Percentiles rank a stretch among this genome's conserved stretches.
Evolutionary conservation across 30 jellyfish, hydroid and myxozoan genomes (phyloP).

Genomic region (Phacellophora camtschatica): DNA sequence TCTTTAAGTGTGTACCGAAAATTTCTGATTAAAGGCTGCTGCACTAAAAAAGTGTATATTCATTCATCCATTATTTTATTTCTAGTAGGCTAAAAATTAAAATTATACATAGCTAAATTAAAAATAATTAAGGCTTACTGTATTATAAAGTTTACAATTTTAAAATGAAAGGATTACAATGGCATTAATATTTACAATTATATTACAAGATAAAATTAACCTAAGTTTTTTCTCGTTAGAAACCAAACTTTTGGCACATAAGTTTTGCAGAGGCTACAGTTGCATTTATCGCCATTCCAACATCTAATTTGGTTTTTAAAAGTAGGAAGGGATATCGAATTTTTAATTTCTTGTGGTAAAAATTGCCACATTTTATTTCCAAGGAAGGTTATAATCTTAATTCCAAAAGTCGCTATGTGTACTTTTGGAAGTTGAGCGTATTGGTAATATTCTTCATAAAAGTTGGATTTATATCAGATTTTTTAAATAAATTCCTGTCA

Average conservation of each 20-base stretch:
- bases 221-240: not conserved
- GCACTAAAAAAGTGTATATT: too few species aligned
- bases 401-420: not conserved
- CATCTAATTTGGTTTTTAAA: not conserved
- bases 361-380: not conserved
- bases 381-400: not conserved
- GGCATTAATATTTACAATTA: too few species aligned
- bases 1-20: not conserved
- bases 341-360: not conserved
- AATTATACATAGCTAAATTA: not conserved
- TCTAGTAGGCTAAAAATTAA: not conserved
- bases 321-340: not conserved
- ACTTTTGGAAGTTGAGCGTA: not conserved
- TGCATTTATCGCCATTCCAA: not conserved
- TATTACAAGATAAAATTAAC: not conserved
- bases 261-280: too few species aligned
- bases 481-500: not conserved
- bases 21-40: not conserved
- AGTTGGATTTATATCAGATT: not conserved
- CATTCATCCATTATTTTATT: too few species aligned
- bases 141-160: not conserved
- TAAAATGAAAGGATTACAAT: not conserved
- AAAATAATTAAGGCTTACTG: not conserved
- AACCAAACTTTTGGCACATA: not conserved
- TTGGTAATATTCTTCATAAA: not conserved